A percentile compares a stretch with the other conserved stretches of the same genome.
phyloP scores from a whole-genome alignment of 2,888 invertebrate genomes.

The Sycophila texana region DNA sequence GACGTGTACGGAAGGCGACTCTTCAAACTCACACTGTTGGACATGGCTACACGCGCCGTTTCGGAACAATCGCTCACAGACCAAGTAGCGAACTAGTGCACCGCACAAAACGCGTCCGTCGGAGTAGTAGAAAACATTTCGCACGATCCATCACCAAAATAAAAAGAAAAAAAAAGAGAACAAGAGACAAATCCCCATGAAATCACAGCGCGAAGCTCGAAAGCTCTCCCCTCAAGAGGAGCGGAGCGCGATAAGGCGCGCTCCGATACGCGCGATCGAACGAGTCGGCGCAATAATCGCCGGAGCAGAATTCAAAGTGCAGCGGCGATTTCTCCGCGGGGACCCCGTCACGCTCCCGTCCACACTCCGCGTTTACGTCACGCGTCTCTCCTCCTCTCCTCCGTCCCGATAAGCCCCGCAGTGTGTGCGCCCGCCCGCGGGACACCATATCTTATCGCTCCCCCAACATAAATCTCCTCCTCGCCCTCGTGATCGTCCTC shows the following conservation, averaged over 20 bases:
- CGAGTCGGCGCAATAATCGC: background rate
- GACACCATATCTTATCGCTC: background rate
- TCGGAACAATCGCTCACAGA: too few relatives aligned
- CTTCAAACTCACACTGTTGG: too few relatives aligned
- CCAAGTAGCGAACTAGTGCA: too few relatives aligned
- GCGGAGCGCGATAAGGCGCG: background rate
- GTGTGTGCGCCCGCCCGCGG: too few relatives aligned
- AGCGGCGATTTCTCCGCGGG: slow-evolving; percentile 31
- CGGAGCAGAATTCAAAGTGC: slow-evolving; percentile 20
- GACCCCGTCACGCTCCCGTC: slow-evolving; percentile 38
- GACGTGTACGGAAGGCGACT: too few relatives aligned
- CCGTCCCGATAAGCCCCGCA: background rate
- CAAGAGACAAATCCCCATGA: background rate
- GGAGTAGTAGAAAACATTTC: background rate
- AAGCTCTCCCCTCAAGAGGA: too few relatives aligned
- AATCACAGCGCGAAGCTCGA: background rate
- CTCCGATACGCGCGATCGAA: background rate
- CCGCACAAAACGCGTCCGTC: too few relatives aligned
- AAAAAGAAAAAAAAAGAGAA: background rate
- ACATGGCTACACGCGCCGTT: too few relatives aligned
- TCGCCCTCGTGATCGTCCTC: background rate
- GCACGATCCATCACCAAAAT: background rate
- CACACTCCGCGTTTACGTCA: slow-evolving; percentile 32
- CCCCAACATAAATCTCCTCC: slow-evolving; percentile 7
- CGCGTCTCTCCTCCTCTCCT: background rate